These are phyloP conservation scores for Lypha dubia DNA, from an alignment of 2,888 invertebrate species.

Conservation along the genomic window DNA sequence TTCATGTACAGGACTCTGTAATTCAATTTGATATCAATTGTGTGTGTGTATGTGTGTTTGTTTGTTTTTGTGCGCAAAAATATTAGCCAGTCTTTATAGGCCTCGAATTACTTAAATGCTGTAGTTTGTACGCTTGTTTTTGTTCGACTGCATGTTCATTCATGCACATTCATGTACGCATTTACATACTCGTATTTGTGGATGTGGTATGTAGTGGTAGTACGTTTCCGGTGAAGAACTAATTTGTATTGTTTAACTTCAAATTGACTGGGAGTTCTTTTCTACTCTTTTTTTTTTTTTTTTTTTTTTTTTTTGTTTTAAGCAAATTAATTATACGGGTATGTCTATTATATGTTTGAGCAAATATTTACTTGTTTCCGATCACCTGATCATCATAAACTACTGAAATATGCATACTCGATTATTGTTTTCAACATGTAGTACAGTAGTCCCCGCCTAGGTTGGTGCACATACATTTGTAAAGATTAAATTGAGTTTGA, in stretches of 20 bases:
- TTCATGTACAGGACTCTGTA: conserved; percentile 17
- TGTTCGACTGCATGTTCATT: background rate
- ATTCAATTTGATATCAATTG: conserved; percentile 2
- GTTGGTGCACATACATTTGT: no score
- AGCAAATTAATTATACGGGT: no score
- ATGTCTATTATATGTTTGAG: no score
- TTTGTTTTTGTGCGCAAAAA: background rate
- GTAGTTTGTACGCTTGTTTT: background rate
- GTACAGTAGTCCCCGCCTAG: no score
- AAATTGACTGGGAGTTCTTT: conserved; percentile 34
- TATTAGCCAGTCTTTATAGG: conserved; percentile 42
- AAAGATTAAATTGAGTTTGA: no score
- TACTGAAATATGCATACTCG: no score
- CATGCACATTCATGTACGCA: background rate
- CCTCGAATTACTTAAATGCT: conserved; percentile 50
- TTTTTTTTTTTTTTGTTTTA: no score
- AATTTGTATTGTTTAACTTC: conserved; percentile 46
- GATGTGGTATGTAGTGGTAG: no score
- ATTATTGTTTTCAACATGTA: no score
- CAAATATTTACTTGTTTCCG: no score
- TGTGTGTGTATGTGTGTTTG: background rate
- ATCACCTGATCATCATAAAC: no score
- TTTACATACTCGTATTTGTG: background rate
- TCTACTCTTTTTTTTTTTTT: no score
- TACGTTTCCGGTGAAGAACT: conserved; percentile 35